Conservation (phyloP, 2,888 invertebrate species). For the Hemistola chrysoprasaria region DNA sequence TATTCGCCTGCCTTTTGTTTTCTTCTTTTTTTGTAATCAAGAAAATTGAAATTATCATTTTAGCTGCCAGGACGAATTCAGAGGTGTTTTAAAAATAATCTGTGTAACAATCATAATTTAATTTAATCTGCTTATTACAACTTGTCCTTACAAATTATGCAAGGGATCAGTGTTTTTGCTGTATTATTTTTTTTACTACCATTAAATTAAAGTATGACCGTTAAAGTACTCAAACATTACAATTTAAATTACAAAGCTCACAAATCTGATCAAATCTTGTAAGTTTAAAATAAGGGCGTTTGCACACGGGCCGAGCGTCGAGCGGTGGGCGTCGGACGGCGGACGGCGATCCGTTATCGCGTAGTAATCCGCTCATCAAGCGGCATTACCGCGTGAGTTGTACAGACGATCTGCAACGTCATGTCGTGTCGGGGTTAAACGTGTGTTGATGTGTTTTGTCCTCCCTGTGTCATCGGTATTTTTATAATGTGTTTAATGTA, state of each 20-base stretch:
- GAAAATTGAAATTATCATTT: constrained; percentile 28
- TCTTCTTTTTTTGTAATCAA: constrained; percentile 27
- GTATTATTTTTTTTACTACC: no score
- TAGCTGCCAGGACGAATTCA: neutral
- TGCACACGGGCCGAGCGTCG: constrained; percentile 31
- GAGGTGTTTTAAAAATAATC: no score
- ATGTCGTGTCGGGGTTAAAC: constrained; percentile 16
- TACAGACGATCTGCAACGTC: constrained; percentile 31
- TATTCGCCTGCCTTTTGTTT: constrained; percentile 40
- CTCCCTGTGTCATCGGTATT: no score
- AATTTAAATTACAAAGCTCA: constrained; percentile 11
- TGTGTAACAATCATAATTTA: no score
- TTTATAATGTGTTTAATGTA: no score
- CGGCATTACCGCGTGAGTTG: constrained; percentile 38
- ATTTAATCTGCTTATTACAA: no score
- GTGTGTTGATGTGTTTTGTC: neutral
- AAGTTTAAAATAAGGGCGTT: constrained; percentile 64
- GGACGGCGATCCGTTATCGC: constrained; percentile 56
- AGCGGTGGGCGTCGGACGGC: constrained; percentile 28
- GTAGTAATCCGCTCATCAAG: constrained; percentile 69
- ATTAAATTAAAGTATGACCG: no score
- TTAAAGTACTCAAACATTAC: no score
- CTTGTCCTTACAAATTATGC: no score
- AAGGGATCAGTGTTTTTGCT: no score
- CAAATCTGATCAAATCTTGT: constrained; percentile 41